Base-by-base conservation (phyloP, 2,797 vertebrate species). In the Sciaenops ocellatus region DNA sequence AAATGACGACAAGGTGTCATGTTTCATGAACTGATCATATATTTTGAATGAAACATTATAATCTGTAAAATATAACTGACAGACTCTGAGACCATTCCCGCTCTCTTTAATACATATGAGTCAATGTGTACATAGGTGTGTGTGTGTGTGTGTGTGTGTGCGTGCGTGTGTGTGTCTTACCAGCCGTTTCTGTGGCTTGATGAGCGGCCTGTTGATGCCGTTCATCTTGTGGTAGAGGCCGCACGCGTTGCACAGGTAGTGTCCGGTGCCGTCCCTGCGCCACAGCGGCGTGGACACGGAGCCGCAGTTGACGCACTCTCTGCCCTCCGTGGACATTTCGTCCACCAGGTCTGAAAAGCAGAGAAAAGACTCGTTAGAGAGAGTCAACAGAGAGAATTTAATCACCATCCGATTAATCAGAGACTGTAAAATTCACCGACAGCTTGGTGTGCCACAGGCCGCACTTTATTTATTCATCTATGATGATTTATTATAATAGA, bases 221-320 rank as follows among this genome's bases (percentile, higher is more conserved):
- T 99, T 99, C 97, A 99, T 98, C 89, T 98, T 99, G 95, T 99
- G 98, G 90, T 99, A 99, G 54, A 99, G 97, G 56, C 98, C 98
- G n/a, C 98, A 99, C 63, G 98, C 98, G 59, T 99, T 99, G 82
- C 98, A 99, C 83, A 99, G 95, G 91, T 99, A 99, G 90, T 99
- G 98, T 1, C 98, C 98, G 0, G 98, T 99, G 6, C 98, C 97
- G 2, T 99, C 98, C 3, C 98, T 93, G 88, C 98, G 97, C 98
- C 98, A 99, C 82, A 99, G 96, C 0, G 98, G 98, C 0, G 98
- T 99, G 71, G 98, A 99, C 94, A 99, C 97, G 3, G 98, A 98
- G 60, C 98, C 98, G 16, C 98, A 99, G 94, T 99, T 99, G 71
- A 99, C 98, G 1, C 98, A 99, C 89, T 99, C 98, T 0, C 98